Evolutionary conservation across 2,113 vertebrate genomes (phyloP), one percentile per base, ranked within the genome.

Genomic region (Heterocephalus glaber): DNA sequence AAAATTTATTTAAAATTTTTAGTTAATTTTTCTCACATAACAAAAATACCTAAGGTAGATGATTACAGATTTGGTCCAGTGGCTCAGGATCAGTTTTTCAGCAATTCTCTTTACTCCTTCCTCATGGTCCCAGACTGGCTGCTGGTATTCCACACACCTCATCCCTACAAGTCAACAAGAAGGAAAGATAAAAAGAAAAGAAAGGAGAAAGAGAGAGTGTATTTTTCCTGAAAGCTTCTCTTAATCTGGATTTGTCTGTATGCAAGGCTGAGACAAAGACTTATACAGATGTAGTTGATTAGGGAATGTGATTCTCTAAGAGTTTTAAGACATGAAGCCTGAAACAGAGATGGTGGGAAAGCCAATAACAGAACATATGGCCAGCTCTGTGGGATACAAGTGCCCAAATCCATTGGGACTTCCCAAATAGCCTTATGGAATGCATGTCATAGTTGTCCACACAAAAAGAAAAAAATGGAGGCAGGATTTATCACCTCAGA

Each of bases 181-280:
- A 92, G n/a, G 7, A 70, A 72, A 52, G 2, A 30, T 2, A 61
- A 14, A 16, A 49, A 33, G 24, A 4, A 35, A 16, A 54, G 22
- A n/a, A 38, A 68, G 22, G 52, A 72, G 5, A 22, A 3, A 10
- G 30, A 49, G 9, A 26, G 24, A 61, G 30, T 30, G 13, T 35
- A 83, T 66, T 70, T 33, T 38, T 77, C 76, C 66, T 70, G 20
- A 35, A 86, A 63, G 4, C 47, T 89, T 63, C 56, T 83, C 66
- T 85, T 82, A 30, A 38, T 63, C 60, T 84, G 58, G 4, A 10
- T 16, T 84, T 95, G 70, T 74, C 95, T 74, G 16, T 56, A 63
- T 90, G 24, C 79, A 74, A 91, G 11, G 17, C 52, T 90, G 38
- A 95, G 54, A 66, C 28, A 92, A 84, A 92, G 80, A 90, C 19